Percentiles rank a stretch among this genome's conserved stretches.
phyloP scores from a whole-genome alignment of 2,888 invertebrate species.

The Leptinotarsa haldemani region DNA sequence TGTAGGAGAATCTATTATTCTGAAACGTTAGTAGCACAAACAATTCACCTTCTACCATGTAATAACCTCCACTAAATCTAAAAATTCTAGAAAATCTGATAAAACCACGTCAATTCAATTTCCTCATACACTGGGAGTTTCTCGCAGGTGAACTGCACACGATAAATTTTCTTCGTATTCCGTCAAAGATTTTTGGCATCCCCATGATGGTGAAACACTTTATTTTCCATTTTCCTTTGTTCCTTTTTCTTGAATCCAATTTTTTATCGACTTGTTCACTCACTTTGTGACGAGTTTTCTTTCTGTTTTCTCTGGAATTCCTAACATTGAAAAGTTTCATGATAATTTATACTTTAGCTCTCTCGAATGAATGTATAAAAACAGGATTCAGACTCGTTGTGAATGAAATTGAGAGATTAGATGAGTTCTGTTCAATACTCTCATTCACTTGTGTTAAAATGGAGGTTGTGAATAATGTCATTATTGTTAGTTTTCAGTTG shows the following conservation, averaged over 20 bases:
- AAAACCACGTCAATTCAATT: neutral
- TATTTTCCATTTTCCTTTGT: constrained; percentile 1
- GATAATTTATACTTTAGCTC: neutral
- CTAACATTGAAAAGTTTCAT: neutral
- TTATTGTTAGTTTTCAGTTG: no score
- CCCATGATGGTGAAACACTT: neutral
- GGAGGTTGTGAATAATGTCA: no score
- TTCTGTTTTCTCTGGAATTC: neutral
- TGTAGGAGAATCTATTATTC: neutral
- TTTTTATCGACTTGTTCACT: constrained; percentile 6
- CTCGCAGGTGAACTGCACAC: neutral
- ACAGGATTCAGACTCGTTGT: no score
- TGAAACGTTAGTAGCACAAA: neutral
- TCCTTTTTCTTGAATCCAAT: neutral
- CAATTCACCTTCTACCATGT: neutral
- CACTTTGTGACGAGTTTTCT: neutral
- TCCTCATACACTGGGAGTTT: neutral
- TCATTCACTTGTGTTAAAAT: no score
- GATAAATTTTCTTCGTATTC: neutral
- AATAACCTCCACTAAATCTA: neutral
- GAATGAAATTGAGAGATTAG: no score
- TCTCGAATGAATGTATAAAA: neutral
- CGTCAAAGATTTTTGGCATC: neutral
- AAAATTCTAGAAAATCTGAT: neutral
- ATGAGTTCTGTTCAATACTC: no score